A percentile compares a stretch with the other conserved stretches of the same genome.
These are phyloP conservation scores for Agrotis ipsilon DNA, from an alignment of 2,888 invertebrate species.

Conservation along the genomic window DNA sequence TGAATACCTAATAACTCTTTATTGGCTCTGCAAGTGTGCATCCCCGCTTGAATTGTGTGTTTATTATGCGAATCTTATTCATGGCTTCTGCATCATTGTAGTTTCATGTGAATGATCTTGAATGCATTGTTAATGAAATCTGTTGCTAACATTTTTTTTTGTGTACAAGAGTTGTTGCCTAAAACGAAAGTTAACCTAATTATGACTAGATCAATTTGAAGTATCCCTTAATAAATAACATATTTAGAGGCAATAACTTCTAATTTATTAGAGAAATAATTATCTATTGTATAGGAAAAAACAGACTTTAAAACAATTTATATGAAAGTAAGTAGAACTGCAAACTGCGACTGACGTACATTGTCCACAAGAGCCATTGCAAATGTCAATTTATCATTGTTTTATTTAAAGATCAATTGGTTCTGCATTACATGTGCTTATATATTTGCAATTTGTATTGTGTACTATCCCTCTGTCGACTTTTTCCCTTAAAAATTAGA, in stretches of 20 bases:
- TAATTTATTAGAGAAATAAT: not conserved
- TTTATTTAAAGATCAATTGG: slow-evolving; percentile 1
- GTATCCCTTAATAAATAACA: not conserved
- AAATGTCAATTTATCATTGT: slow-evolving; percentile 5
- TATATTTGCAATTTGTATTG: not conserved
- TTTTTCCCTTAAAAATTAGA: too few species aligned
- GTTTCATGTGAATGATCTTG: not conserved
- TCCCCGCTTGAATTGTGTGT: slow-evolving; percentile 34
- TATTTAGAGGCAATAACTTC: too few species aligned
- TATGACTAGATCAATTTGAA: not conserved
- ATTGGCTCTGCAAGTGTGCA: slow-evolving; percentile 56
- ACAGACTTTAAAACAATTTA: not conserved
- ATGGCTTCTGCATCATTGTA: slow-evolving; percentile 9
- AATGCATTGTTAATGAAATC: too few species aligned
- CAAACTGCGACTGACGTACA: not conserved
- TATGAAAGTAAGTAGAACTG: not conserved
- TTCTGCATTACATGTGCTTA: not conserved
- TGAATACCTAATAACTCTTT: slow-evolving; percentile 47
- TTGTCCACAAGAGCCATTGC: slow-evolving; percentile 4
- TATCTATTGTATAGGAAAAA: not conserved
- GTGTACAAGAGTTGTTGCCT: too few species aligned
- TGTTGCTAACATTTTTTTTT: too few species aligned
- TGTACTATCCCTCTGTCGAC: not conserved
- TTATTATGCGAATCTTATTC: slow-evolving; percentile 12
- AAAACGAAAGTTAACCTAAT: too few species aligned